Percentiles rank a stretch among this genome's conserved stretches.
phyloP scores from a whole-genome alignment of 2,888 invertebrate species.

The Chalcis sispes region DNA sequence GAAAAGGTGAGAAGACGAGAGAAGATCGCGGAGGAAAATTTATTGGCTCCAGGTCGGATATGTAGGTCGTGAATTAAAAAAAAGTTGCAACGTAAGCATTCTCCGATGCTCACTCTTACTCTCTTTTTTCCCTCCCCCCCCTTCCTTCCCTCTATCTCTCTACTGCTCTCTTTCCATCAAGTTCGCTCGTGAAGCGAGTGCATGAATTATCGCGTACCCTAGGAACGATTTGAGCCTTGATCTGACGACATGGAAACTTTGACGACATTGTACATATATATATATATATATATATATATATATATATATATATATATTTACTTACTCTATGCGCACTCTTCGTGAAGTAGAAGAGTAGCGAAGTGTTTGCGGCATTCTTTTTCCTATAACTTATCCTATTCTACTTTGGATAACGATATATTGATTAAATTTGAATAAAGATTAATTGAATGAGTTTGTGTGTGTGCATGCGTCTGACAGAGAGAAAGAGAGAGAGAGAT shows the following conservation, averaged over 20 bases:
- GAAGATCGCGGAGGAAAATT: slow-evolving; percentile 22
- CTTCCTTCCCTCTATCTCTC: slow-evolving; percentile 1
- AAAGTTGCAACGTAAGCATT: slow-evolving; percentile 52
- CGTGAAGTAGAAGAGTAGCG: no score
- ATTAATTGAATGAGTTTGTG: slow-evolving; percentile 26
- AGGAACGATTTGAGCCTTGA: slow-evolving; percentile 38
- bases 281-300: no score
- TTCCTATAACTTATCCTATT: background rate
- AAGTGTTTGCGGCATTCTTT: slow-evolving; percentile 6
- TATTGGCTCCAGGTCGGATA: slow-evolving; percentile 30
- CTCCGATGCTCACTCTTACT: background rate
- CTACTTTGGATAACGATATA: slow-evolving; percentile 19
- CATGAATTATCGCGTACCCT: slow-evolving; percentile 45
- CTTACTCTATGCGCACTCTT: no score
- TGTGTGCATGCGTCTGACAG: no score
- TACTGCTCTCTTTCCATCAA: background rate
- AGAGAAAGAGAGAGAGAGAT: no score
- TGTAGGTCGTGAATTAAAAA: slow-evolving; percentile 41
- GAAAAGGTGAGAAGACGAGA: background rate
- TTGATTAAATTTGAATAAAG: slow-evolving; percentile 46
- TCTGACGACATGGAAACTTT: slow-evolving; percentile 47
- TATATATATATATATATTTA: no score
- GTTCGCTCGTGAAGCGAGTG: slow-evolving; percentile 4
- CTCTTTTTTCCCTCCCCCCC: background rate
- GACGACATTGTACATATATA: slow-evolving; percentile 3